Percentiles rank a stretch among this genome's conserved stretches.
Evolutionary conservation across 1,140 invertebrate genomes (phyloP).

Genomic region (Radopholus similis): DNA sequence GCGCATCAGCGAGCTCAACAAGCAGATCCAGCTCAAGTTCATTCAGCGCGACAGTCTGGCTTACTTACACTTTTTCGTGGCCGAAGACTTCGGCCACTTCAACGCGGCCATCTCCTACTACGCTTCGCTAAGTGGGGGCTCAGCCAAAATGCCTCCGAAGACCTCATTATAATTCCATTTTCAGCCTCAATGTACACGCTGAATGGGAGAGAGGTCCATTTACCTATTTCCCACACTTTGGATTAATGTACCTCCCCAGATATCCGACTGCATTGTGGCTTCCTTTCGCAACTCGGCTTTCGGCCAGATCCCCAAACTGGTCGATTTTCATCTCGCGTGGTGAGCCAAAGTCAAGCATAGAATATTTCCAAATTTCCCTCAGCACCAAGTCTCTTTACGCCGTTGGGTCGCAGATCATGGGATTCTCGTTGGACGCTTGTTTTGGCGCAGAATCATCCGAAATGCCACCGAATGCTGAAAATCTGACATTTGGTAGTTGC

Average conservation of each 20-base stretch:
- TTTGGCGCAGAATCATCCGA: constrained; percentile 30
- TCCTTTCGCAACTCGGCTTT: constrained; percentile 36
- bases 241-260: constrained; percentile 17
- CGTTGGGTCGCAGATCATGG: constrained; percentile 18
- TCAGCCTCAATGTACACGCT: constrained; percentile 7
- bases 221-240: not conserved
- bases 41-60: constrained; percentile 83
- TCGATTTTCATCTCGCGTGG: constrained; percentile 22
- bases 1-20: constrained; percentile 18
- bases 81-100: constrained; percentile 32
- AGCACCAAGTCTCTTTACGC: constrained; percentile 7
- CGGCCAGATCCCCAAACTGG: constrained; percentile 17
- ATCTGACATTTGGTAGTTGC: not conserved
- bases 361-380: not conserved
- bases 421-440: constrained; percentile 10
- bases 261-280: constrained; percentile 37
- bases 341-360: not conserved
- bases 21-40: constrained; percentile 79
- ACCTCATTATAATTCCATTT: constrained; percentile 15
- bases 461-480: constrained; percentile 6
- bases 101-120: constrained; percentile 33
- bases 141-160: not conserved
- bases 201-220: constrained; percentile 3
- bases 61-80: constrained; percentile 48
- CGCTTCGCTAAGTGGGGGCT: constrained; percentile 18